Conservation (phyloP, 2,113 vertebrate genomes). For the Eidolon helvum region DNA sequence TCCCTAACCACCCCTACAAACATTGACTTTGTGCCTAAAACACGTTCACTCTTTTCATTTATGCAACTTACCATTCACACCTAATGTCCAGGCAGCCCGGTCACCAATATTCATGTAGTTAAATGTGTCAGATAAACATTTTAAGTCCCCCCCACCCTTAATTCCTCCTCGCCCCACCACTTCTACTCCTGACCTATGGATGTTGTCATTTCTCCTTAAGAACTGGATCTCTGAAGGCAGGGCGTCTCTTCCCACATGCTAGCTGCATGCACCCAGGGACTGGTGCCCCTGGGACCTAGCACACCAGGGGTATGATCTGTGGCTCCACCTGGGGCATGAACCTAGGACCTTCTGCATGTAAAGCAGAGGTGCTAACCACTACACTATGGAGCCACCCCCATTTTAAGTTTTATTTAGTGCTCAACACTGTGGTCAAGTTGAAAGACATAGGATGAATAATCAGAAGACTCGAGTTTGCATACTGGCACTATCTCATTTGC, state of each 20-base stretch:
- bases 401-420: not conserved
- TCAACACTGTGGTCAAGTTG: not conserved
- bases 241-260: too few relatives aligned
- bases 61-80: not conserved
- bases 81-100: not conserved
- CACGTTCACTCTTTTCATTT: not conserved
- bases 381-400: not conserved
- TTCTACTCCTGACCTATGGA: too few relatives aligned
- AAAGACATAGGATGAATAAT: not conserved
- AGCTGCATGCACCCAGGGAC: too few relatives aligned
- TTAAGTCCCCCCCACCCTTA: too few relatives aligned
- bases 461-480: not conserved
- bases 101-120: not conserved
- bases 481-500: not conserved
- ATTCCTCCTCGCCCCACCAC: too few relatives aligned
- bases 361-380: too few relatives aligned
- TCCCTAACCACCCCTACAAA: not conserved
- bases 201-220: too few relatives aligned
- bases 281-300: too few relatives aligned
- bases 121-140: constrained; percentile 24
- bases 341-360: too few relatives aligned
- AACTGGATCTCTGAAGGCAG: too few relatives aligned
- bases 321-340: too few relatives aligned
- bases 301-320: too few relatives aligned
- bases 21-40: not conserved